Evolutionary conservation across 2,888 invertebrate species (phyloP).

Genomic region (Morpho deidamia): DNA sequence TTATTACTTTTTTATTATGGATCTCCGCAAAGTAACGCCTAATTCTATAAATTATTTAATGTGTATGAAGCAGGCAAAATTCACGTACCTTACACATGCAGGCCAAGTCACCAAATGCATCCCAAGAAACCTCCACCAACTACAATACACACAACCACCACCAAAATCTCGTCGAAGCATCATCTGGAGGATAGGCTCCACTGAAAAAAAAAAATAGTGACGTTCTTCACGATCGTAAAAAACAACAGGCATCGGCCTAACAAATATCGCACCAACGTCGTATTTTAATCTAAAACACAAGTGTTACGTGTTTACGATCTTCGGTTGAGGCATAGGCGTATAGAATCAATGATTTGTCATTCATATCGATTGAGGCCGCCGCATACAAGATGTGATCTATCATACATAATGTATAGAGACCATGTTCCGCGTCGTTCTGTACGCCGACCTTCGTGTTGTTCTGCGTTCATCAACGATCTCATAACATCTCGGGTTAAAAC

Average conservation of each 20-base stretch:
- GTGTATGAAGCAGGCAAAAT: too few species aligned
- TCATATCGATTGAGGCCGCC: constrained; percentile 72
- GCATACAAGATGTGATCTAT: constrained; percentile 63
- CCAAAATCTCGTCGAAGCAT: too few species aligned
- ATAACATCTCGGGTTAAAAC: too few species aligned
- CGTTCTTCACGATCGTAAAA: background rate
- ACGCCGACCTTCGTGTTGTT: constrained; percentile 41
- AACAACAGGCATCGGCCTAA: constrained; percentile 17
- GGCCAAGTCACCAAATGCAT: too few species aligned
- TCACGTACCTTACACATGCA: too few species aligned
- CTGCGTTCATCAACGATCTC: constrained; percentile 21
- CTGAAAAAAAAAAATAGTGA: too few species aligned
- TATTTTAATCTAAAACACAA: constrained; percentile 53
- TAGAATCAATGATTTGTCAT: constrained; percentile 75
- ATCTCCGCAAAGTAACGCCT: too few species aligned
- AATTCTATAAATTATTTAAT: too few species aligned
- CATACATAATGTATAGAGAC: constrained; percentile 61
- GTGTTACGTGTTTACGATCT: constrained; percentile 69
- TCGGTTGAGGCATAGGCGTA: constrained; percentile 62
- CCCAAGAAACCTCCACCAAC: too few species aligned
- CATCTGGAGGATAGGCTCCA: too few species aligned
- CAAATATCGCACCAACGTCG: constrained; percentile 32
- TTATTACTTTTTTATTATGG: too few species aligned
- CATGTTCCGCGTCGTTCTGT: constrained; percentile 49
- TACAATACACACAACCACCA: too few species aligned